Evolutionary conservation across 2,797 vertebrate species (phyloP).

Genomic region (Clarias fuscus): DNA sequence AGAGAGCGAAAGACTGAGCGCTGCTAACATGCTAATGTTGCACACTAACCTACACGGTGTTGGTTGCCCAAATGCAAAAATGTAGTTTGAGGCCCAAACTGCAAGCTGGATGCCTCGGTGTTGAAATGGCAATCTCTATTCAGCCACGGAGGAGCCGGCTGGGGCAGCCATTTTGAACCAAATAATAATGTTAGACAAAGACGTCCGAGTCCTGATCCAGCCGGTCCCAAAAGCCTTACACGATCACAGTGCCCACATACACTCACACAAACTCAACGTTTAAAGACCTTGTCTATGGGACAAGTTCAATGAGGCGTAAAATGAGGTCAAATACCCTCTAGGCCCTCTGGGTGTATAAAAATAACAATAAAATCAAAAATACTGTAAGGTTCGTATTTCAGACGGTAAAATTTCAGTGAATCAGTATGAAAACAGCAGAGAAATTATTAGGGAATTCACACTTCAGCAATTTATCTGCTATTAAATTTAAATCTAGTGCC

Average conservation of each 20-base stretch:
- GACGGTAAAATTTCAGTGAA: not conserved
- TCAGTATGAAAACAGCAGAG: not conserved
- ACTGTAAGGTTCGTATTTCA: not conserved
- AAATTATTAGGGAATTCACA: not conserved
- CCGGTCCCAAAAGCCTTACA: not conserved
- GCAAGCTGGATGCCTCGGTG: not conserved
- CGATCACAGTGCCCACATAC: not conserved
- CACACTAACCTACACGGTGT: not conserved
- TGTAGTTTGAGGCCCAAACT: not conserved
- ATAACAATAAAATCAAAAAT: not conserved
- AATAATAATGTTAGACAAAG: not conserved
- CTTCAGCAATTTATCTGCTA: not conserved
- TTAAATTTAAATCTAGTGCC: not conserved
- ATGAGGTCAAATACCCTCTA: not conserved
- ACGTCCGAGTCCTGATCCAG: not conserved
- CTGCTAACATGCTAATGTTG: not conserved
- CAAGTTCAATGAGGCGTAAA: not conserved
- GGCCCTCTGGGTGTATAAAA: not conserved
- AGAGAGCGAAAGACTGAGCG: constrained; percentile 8
- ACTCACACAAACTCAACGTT: not conserved
- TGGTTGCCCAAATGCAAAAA: constrained; percentile 23
- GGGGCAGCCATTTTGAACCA: not conserved
- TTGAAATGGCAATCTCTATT: not conserved
- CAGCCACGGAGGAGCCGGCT: not conserved
- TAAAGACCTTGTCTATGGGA: not conserved